Percentiles rank a stretch among this genome's conserved stretches.
phyloP scores from a whole-genome alignment of 2,113 vertebrate genomes.

The Nycticorax nycticorax region DNA sequence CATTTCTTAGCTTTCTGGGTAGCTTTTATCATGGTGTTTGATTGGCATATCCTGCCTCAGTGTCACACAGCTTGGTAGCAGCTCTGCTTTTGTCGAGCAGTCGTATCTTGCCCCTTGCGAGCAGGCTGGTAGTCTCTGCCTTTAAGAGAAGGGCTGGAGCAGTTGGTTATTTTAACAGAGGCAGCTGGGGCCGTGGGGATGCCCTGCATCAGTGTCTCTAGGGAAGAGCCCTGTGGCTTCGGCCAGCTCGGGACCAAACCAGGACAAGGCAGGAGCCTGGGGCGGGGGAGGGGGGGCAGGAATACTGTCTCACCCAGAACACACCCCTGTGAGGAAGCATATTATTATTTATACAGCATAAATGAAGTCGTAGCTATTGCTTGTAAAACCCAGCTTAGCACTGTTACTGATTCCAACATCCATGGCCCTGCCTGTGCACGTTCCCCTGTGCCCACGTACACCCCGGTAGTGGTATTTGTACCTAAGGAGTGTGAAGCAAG shows the following conservation, averaged over 20 bases:
- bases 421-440: rapidly evolving
- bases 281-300: background rate
- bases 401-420: background rate
- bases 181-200: rapidly evolving
- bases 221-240: background rate
- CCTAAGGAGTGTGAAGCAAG: background rate
- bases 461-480: background rate
- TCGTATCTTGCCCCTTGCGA: background rate
- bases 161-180: background rate
- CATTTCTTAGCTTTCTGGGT: background rate
- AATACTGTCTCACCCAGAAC: background rate
- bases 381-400: background rate
- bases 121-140: background rate
- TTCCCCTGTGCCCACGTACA: rapidly evolving
- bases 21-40: background rate
- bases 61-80: background rate
- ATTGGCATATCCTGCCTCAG: background rate
- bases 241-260: background rate
- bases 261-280: background rate
- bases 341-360: background rate
- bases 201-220: background rate
- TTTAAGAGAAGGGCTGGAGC: background rate
- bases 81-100: background rate
- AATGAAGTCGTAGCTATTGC: background rate
- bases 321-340: rapidly evolving